Conservation (phyloP, 1,140 invertebrate species). For the Magallana ariakensis region DNA sequence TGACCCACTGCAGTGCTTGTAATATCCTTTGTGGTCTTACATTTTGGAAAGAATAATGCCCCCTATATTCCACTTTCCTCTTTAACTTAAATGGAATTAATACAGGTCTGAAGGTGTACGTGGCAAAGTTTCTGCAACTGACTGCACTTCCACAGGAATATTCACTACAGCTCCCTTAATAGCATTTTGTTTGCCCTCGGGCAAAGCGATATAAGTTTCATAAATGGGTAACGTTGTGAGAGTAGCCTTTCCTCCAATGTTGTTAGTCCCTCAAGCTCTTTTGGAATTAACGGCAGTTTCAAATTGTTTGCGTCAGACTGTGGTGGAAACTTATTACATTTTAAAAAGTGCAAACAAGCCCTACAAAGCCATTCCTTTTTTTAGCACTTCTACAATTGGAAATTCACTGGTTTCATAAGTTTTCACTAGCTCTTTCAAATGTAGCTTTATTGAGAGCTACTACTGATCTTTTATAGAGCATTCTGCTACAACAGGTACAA, state of each 20-base stretch:
- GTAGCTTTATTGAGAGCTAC: constrained; percentile 29
- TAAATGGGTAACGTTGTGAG: constrained; percentile 48
- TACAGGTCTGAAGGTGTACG: constrained; percentile 40
- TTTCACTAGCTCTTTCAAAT: constrained; percentile 2
- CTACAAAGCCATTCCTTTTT: constrained; percentile 46
- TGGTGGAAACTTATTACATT: constrained; percentile 50
- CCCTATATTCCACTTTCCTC: constrained; percentile 52
- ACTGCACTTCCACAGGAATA: constrained; percentile 47
- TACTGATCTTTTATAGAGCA: constrained; percentile 52
- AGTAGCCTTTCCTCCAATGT: constrained; percentile 49
- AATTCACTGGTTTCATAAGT: constrained; percentile 6
- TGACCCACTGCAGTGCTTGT: constrained; percentile 50
- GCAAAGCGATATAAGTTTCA: constrained; percentile 51
- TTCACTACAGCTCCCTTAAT: constrained; percentile 54
- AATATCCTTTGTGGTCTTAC: constrained; percentile 46
- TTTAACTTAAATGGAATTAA: constrained; percentile 54
- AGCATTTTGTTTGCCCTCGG: constrained; percentile 50
- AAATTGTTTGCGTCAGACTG: constrained; percentile 50
- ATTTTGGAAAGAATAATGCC: constrained; percentile 55
- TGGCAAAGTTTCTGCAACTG: constrained; percentile 46
- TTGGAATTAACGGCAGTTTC: constrained; percentile 44
- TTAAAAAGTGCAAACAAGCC: constrained; percentile 50
- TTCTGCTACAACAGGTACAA: constrained; percentile 51
- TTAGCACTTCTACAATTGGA: constrained; percentile 20
- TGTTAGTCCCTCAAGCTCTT: constrained; percentile 51